Evolutionary conservation across 2,797 vertebrate genomes (phyloP).

Genomic region (Sphaeramia orbicularis): DNA sequence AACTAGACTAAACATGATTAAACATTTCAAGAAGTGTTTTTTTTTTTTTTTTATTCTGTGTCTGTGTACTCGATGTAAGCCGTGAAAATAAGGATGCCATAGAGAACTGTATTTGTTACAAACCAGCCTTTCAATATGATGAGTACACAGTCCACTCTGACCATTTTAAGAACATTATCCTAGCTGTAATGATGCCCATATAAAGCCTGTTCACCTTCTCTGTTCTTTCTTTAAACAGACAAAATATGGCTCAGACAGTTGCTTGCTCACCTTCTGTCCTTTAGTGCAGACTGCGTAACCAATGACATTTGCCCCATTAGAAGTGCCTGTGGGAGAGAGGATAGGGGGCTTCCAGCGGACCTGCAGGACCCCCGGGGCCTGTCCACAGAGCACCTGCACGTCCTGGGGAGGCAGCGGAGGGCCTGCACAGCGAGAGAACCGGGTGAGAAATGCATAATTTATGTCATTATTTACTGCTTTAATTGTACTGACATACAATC

Average conservation of each 20-base stretch:
- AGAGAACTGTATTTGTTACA: background rate
- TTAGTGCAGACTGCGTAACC: constrained; percentile 95
- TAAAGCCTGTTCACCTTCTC: constrained; percentile 1
- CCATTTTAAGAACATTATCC: background rate
- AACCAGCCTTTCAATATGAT: background rate
- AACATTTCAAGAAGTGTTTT: constrained; percentile 8
- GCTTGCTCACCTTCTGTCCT: constrained; percentile 90
- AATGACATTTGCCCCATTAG: constrained; percentile 93
- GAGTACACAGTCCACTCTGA: too few species aligned
- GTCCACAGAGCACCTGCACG: constrained; percentile 89
- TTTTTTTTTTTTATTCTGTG: constrained; percentile 6
- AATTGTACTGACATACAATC: background rate
- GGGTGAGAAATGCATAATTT: constrained; percentile 1
- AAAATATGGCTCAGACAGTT: background rate
- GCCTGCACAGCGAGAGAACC: constrained; percentile 79
- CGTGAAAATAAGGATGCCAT: constrained; percentile 14
- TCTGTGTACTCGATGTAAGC: background rate
- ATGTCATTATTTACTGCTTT: constrained; percentile 6
- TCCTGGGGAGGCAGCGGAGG: constrained; percentile 94
- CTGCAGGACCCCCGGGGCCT: constrained; percentile 87
- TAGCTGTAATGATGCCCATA: background rate
- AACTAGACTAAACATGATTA: constrained; percentile 28
- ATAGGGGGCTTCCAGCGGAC: constrained; percentile 93
- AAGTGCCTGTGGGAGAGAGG: constrained; percentile 90
- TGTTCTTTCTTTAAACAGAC: constrained; percentile 8